A percentile compares a stretch with the other conserved stretches of the same genome.
Evolutionary conservation across 2,888 invertebrate genomes (phyloP).

Genomic region (Trachelus tabidus): DNA sequence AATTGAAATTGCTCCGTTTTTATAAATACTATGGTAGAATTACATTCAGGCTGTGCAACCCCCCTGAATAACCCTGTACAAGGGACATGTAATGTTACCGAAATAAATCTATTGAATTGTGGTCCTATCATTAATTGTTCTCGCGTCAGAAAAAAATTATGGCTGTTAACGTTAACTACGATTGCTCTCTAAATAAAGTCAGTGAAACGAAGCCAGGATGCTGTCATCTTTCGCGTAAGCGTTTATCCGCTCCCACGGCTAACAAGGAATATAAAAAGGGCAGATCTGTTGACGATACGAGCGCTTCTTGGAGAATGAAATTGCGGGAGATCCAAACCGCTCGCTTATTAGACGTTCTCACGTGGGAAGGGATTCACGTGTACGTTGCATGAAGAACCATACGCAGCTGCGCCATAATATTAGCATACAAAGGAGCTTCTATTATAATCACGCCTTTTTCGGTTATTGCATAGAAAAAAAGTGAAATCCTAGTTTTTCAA

Average conservation of each 20-base stretch:
- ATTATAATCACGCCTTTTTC: background rate
- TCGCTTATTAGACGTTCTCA: background rate
- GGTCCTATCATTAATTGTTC: no score
- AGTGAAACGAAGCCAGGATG: background rate
- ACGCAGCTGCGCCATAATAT: background rate
- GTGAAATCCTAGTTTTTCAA: no score
- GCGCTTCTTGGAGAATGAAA: background rate
- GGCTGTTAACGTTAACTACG: no score
- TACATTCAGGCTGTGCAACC: background rate
- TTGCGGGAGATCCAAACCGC: background rate
- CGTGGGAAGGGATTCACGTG: background rate
- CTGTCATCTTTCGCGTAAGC: background rate
- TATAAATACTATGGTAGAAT: background rate
- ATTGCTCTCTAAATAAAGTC: background rate
- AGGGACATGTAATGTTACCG: no score
- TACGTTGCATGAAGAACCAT: background rate
- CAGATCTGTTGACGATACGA: background rate
- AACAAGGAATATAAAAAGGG: background rate
- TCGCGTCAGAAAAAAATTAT: no score
- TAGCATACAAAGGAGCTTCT: background rate
- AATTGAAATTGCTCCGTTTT: background rate
- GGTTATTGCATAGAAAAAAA: background rate
- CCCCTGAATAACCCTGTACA: background rate
- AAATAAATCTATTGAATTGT: no score
- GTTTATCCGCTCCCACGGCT: background rate